Base-by-base conservation (phyloP, 2,797 vertebrate genomes). In the Gouania willdenowi region DNA sequence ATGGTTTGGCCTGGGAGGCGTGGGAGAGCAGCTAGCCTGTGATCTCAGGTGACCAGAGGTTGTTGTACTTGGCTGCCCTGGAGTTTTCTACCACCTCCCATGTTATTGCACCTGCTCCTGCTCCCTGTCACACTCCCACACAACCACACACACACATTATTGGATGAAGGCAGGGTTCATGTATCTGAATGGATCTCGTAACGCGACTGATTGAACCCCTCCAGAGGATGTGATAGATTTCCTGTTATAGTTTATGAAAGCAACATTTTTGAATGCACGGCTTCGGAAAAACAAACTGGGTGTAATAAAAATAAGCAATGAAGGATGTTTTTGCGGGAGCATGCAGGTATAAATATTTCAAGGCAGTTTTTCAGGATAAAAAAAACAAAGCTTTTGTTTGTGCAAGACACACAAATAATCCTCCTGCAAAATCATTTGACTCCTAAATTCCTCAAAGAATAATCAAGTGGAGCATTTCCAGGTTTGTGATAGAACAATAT, bases 41-140 rank as follows among this genome's bases (percentile, higher is more conserved):
- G 74, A 82, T 78, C 81, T 63, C 60, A 34, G 44, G 50, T 80
- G 83, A 77, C 81, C 75, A 25, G 44, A 2, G 33, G 40, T 57
- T 78, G 63, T 79, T 87, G 69, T 46, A 52, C 68, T 78, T 76
- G 75, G 77, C 75, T 5, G 22, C 52, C 33, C 47, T 43, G 24
- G 1, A 63, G 68, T 61, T 70, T 66, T 46, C 55, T 15, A 36
- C 41, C 45, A 52, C 56, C 62, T 52, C 56, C 46, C 46, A n/a
- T 83, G 79, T 81, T 84, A 69, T 84, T 82, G 67, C 85, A 85
- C 80, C 80, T 85, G 81, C 70, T 79, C 59, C 45, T 19, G 1
- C 66, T 77, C 56, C 17, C 47, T 57, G 34, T 57, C 40, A 34
- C 20, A 36, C 62, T 51, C 65, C 60, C 42, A 47, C 64, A 35